A percentile compares a stretch with the other conserved stretches of the same genome.
phyloP scores from a whole-genome alignment of 2,797 vertebrate genomes.

The Semaprochilodus insignis region DNA sequence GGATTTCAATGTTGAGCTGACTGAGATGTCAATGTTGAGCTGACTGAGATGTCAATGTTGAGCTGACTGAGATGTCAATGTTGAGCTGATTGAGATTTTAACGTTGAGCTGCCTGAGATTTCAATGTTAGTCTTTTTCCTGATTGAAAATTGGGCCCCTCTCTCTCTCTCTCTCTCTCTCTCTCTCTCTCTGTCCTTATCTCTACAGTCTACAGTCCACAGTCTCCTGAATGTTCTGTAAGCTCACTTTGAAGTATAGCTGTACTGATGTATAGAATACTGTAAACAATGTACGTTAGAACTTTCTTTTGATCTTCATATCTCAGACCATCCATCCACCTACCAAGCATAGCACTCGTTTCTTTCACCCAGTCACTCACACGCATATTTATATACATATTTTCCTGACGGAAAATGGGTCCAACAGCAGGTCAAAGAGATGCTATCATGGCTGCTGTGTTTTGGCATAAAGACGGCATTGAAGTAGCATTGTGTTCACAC shows the following conservation, averaged over 20 bases:
- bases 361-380: neutral
- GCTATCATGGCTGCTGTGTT: slow-evolving; percentile 10
- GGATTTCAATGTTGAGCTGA: no score
- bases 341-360: neutral
- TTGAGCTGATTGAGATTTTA: no score
- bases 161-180: neutral
- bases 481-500: slow-evolving; percentile 21
- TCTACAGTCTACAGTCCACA: neutral
- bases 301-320: slow-evolving; percentile 3
- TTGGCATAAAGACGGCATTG: slow-evolving; percentile 11
- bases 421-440: neutral
- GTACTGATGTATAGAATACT: neutral
- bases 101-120: no score
- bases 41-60: no score
- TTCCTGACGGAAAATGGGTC: neutral
- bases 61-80: no score
- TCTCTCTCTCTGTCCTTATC: neutral
- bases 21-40: no score
- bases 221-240: neutral
- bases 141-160: neutral
- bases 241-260: neutral
- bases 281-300: slow-evolving; percentile 7
- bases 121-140: neutral
- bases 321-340: neutral
- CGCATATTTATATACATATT: slow-evolving; percentile 7